Percentiles rank a stretch among this genome's conserved stretches.
Conservation (phyloP, 2,113 vertebrate genomes). For the Odocoileus virginianus region DNA sequence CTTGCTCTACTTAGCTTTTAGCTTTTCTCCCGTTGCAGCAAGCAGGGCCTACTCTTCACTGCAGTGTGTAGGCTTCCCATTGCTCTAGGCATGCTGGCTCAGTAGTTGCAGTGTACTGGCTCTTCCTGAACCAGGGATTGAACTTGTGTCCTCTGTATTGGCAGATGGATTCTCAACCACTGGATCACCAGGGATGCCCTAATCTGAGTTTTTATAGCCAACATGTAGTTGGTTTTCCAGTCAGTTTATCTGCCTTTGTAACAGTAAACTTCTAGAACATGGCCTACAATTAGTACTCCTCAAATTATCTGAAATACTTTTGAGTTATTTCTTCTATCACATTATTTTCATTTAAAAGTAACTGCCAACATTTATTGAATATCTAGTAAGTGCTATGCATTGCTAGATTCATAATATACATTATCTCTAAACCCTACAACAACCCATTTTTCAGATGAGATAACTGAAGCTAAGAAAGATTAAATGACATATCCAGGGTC, state of each 20-base stretch:
- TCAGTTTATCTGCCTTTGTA: background rate
- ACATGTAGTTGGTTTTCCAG: background rate
- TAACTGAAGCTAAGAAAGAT: background rate
- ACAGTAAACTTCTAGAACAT: background rate
- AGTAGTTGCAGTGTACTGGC: background rate
- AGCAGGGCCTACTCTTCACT: background rate
- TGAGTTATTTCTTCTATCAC: background rate
- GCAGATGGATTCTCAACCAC: background rate
- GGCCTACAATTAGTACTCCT: background rate
- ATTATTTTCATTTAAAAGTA: conserved; percentile 1
- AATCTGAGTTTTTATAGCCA: background rate
- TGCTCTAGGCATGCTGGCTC: background rate
- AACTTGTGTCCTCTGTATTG: background rate
- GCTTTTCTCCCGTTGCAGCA: background rate
- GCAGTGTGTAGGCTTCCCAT: background rate
- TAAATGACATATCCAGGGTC: background rate
- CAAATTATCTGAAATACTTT: background rate
- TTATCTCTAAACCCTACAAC: background rate
- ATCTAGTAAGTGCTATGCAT: background rate
- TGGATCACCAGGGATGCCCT: background rate
- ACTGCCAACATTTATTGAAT: background rate
- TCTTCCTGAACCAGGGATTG: background rate
- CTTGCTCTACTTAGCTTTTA: background rate
- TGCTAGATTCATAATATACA: background rate
- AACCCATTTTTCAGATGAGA: conserved; percentile 1